Evolutionary conservation across 2,888 invertebrate species (phyloP).

Genomic region (Merodon equestris): DNA sequence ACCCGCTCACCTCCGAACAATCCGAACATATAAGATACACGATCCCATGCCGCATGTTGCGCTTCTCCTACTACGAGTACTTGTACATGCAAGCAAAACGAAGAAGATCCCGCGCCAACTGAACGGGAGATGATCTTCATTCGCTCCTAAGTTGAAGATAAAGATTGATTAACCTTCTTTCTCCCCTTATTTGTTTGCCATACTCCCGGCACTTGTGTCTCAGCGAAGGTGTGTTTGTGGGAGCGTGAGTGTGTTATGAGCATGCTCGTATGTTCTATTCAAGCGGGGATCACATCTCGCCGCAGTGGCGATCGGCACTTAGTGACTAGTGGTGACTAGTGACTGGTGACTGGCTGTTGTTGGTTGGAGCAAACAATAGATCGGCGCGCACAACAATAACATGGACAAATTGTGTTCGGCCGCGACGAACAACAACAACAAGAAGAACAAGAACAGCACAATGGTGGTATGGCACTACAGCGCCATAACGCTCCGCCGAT

Average conservation of each 20-base stretch:
- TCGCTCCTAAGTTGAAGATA: constrained; percentile 53
- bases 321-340: not conserved
- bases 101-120: constrained; percentile 56
- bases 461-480: not conserved
- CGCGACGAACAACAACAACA: constrained; percentile 59
- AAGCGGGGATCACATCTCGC: constrained; percentile 37
- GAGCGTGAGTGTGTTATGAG: not conserved
- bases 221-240: not conserved
- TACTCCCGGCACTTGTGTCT: no score
- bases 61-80: constrained; percentile 31
- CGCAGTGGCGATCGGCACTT: constrained; percentile 4
- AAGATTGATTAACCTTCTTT: constrained; percentile 63
- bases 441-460: constrained; percentile 38
- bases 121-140: constrained; percentile 56
- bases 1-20: constrained; percentile 6
- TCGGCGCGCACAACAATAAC: constrained; percentile 63
- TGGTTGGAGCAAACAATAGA: constrained; percentile 54
- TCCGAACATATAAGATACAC: constrained; percentile 55
- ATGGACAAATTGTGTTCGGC: constrained; percentile 64
- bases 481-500: constrained; percentile 28
- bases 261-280: constrained; percentile 46
- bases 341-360: constrained; percentile 18
- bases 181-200: constrained; percentile 32
- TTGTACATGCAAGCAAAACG: constrained; percentile 23
- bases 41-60: constrained; percentile 61